Evolutionary conservation across 1,140 invertebrate genomes (phyloP).

Genomic region (Anoplophora glabripennis): DNA sequence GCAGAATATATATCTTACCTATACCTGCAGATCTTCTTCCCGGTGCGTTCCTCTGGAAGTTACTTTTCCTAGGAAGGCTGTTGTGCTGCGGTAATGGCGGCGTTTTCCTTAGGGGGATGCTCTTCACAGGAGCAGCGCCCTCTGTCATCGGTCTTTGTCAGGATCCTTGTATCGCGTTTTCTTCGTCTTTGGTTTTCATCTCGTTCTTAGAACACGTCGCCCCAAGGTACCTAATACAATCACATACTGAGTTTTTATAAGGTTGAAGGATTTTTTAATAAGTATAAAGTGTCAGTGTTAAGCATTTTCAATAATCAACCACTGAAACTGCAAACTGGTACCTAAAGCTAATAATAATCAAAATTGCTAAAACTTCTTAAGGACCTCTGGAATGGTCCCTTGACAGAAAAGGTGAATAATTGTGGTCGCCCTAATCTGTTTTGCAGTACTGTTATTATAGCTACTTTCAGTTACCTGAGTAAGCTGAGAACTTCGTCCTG

Average conservation of each 20-base stretch:
- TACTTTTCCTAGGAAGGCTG: constrained; percentile 61
- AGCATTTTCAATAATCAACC: too few relatives aligned
- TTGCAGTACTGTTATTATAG: too few relatives aligned
- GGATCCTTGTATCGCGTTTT: constrained; percentile 59
- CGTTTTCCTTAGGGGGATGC: constrained; percentile 51
- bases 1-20: constrained; percentile 13
- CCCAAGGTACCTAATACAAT: constrained; percentile 50
- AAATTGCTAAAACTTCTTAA: too few relatives aligned
- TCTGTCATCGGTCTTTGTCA: constrained; percentile 61
- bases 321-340: too few relatives aligned
- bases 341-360: too few relatives aligned
- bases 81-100: constrained; percentile 56
- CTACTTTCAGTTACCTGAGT: constrained; percentile 5
- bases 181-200: constrained; percentile 53
- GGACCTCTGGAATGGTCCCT: too few relatives aligned
- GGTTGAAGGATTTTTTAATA: too few relatives aligned
- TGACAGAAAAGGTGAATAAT: too few relatives aligned
- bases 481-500: constrained; percentile 71
- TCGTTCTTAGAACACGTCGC: constrained; percentile 33
- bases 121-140: constrained; percentile 48
- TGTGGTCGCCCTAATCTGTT: too few relatives aligned
- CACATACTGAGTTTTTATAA: too few relatives aligned
- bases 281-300: too few relatives aligned
- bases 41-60: constrained; percentile 64
- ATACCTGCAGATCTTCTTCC: constrained; percentile 61